Percentiles rank a stretch among this genome's conserved stretches.
These are phyloP conservation scores for Theristicus caerulescens DNA, from an alignment of 2,113 vertebrate species.

Conservation along the genomic window DNA sequence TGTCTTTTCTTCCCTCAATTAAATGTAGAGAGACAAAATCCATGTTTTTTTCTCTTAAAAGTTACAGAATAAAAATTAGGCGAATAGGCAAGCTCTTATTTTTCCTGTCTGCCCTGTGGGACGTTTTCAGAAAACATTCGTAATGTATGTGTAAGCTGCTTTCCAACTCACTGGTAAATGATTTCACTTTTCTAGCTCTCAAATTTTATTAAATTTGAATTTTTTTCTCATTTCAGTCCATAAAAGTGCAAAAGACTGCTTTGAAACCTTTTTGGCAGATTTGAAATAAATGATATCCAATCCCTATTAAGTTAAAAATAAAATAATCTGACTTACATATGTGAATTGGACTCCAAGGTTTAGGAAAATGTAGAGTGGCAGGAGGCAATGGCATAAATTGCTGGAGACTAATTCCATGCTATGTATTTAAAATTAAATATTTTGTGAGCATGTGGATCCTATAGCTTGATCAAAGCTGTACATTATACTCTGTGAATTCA, in stretches of 20 bases:
- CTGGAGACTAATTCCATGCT: slow-evolving; percentile 54
- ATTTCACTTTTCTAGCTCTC: slow-evolving; percentile 37
- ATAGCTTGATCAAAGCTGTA: slow-evolving; percentile 49
- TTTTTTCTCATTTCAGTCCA: slow-evolving; percentile 61
- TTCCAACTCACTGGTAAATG: not conserved
- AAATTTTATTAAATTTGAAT: slow-evolving; percentile 66
- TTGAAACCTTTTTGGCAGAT: slow-evolving; percentile 53
- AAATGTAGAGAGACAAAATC: slow-evolving; percentile 40
- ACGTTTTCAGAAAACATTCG: slow-evolving; percentile 29
- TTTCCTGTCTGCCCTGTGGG: slow-evolving; percentile 18
- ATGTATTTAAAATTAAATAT: slow-evolving; percentile 58
- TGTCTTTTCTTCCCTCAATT: slow-evolving; percentile 65
- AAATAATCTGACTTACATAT: slow-evolving; percentile 49
- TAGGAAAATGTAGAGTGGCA: slow-evolving; percentile 4
- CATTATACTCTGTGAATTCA: slow-evolving; percentile 30
- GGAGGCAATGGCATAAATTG: slow-evolving; percentile 35
- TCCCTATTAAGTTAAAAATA: slow-evolving; percentile 54
- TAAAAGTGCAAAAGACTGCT: slow-evolving; percentile 44
- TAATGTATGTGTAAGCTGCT: slow-evolving; percentile 15
- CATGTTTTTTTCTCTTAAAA: slow-evolving; percentile 51
- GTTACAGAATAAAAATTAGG: slow-evolving; percentile 32
- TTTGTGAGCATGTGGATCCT: slow-evolving; percentile 56
- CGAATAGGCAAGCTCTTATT: slow-evolving; percentile 17
- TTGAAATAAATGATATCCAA: slow-evolving; percentile 56
- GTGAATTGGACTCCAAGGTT: slow-evolving; percentile 50